Evolutionary conservation across 2,113 vertebrate species (phyloP), one percentile per base, ranked within the genome.

Genomic region (Todiramphus chloris): DNA sequence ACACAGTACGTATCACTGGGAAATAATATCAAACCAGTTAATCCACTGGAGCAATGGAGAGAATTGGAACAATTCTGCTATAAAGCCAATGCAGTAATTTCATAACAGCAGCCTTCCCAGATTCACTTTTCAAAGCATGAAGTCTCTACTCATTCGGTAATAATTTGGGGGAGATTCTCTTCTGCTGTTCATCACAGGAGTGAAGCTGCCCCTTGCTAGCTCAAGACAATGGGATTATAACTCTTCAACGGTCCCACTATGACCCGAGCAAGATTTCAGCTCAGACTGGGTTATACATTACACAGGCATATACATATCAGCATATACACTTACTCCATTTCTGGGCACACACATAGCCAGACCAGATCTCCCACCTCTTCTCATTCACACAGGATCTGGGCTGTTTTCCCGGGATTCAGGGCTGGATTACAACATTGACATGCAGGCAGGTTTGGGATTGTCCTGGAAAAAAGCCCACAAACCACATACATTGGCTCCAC

Each of bases 201-300:
- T 53, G 76, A 68, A 67, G 66, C 77, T 83, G 55, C 75, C 88
- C 80, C 69, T 93, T 89, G 73, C 82, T 68, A 60, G 59, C 78
- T 93, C 94, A 94, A 68, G 69, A 93, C 95, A 87, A 87, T n/a
- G 92, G 91, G 83, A 88, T 94, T 95, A 62, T 87, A 89, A 66
- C 69, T 70, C 87, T 70, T 85, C 91, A 87, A 25, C 33, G 73
- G 91, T 51, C 95, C 89, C 93, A 93, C 46, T 70, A 35, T 46
- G 94, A 87, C 88, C 67, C 66, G 12, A 50, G 83, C 70, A 94
- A 94, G 94, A 97, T 93, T 89, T 95, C 96, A 76, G 81, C 93
- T 96, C 96, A 28, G 16, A 28, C 25, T 53, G 51, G 8, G 51
- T 53, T 53, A 31, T 58, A 33, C 25, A 15, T 19, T 16, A 33